A percentile compares a stretch with the other conserved stretches of the same genome.
phyloP scores from a whole-genome alignment of 2,888 invertebrate species.

The Chironomus riparius region DNA sequence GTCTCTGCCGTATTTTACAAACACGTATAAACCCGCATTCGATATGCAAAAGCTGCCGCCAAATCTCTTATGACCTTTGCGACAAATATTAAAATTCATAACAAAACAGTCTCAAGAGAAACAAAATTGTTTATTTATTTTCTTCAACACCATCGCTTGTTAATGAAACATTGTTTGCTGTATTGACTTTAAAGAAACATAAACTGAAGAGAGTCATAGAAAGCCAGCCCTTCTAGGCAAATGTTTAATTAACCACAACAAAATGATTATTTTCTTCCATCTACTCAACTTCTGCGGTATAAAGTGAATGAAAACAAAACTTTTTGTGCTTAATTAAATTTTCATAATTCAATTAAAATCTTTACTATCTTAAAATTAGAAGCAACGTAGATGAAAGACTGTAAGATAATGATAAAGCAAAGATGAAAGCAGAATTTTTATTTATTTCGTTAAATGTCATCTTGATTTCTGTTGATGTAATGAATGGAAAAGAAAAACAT shows the following conservation, averaged over 20 bases:
- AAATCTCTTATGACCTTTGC: too few species aligned
- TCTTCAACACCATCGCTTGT: not conserved
- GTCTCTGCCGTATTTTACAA: too few species aligned
- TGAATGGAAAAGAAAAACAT: not conserved
- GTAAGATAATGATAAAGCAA: not conserved
- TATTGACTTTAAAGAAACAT: not conserved
- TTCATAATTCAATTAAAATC: not conserved
- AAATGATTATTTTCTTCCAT: not conserved
- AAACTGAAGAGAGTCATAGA: not conserved
- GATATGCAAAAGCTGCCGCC: too few species aligned
- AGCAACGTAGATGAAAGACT: not conserved
- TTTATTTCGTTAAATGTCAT: not conserved
- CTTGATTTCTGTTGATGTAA: too few species aligned
- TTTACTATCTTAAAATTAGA: not conserved
- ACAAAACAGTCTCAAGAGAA: too few species aligned
- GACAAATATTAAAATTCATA: too few species aligned
- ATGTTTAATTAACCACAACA: not conserved
- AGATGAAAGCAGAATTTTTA: not conserved
- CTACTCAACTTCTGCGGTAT: not conserved
- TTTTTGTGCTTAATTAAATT: conserved; percentile 1
- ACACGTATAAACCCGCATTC: too few species aligned
- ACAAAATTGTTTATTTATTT: not conserved
- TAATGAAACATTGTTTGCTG: not conserved
- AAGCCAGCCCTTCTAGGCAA: not conserved
- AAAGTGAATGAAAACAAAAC: not conserved